A percentile compares a stretch with the other conserved stretches of the same genome.
These are phyloP conservation scores for Latheticus oryzae DNA, from an alignment of 2,888 invertebrate genomes.

Conservation along the genomic window DNA sequence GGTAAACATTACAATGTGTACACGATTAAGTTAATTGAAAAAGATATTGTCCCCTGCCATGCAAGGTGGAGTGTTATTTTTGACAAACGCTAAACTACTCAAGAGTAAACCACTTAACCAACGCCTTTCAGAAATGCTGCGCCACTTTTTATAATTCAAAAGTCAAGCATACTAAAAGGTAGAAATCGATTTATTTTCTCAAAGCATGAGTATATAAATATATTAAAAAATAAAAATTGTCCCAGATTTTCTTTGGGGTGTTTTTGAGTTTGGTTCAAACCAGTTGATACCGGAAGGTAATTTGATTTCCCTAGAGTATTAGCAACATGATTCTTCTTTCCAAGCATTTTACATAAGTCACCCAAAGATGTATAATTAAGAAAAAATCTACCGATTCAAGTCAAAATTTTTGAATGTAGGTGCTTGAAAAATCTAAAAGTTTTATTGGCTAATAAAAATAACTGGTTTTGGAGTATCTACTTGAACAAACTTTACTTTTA, in stretches of 20 bases:
- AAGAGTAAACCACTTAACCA: no score
- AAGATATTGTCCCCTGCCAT: neutral
- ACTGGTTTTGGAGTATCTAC: conserved; percentile 4
- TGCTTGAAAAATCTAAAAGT: conserved; percentile 16
- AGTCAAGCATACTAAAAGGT: no score
- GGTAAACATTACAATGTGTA: conserved; percentile 44
- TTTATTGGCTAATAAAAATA: conserved; percentile 18
- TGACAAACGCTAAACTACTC: no score
- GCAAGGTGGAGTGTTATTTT: neutral
- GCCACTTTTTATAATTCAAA: no score
- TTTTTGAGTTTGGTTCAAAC: conserved; percentile 26
- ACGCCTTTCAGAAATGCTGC: no score
- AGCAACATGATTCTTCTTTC: conserved; percentile 22
- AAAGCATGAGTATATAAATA: no score
- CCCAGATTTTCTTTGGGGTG: conserved; percentile 5
- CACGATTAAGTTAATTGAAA: conserved; percentile 18
- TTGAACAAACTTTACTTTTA: conserved; percentile 7
- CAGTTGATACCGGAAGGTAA: conserved; percentile 34
- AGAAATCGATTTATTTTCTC: no score
- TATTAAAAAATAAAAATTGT: no score
- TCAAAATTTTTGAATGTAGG: conserved; percentile 5
- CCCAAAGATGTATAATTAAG: no score
- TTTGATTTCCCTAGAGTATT: conserved; percentile 40
- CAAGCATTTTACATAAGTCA: conserved; percentile 31
- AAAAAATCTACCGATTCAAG: neutral